Conservation (phyloP, 1,140 invertebrate species). For the Dreissena polymorpha region DNA sequence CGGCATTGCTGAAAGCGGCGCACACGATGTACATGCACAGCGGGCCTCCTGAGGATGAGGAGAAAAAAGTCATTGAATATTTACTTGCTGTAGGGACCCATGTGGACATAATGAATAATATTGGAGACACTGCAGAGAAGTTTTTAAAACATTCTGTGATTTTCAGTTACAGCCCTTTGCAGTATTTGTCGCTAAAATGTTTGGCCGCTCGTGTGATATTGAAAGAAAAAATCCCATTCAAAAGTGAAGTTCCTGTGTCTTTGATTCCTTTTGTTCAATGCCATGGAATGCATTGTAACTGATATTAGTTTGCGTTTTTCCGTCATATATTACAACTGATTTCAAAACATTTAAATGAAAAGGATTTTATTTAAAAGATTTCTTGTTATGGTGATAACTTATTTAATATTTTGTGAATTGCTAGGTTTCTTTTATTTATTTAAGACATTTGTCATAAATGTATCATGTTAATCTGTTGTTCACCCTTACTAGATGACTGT, state of each 20-base stretch:
- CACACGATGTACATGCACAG: conserved; percentile 56
- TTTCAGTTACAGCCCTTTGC: conserved; percentile 84
- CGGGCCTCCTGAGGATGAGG: conserved; percentile 80
- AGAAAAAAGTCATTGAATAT: conserved; percentile 87
- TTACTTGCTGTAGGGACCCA: conserved; percentile 87
- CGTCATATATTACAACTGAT: no score
- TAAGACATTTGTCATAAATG: no score
- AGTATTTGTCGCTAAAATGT: conserved; percentile 88
- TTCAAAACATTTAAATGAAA: no score
- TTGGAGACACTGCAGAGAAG: conserved; percentile 85
- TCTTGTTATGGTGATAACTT: no score
- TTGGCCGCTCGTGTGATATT: conserved; percentile 89
- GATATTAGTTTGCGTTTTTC: no score
- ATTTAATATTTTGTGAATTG: no score
- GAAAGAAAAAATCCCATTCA: conserved; percentile 84
- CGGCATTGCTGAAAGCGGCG: conserved; percentile 60
- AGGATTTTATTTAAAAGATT: no score
- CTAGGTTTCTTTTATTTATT: no score
- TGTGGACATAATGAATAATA: conserved; percentile 86
- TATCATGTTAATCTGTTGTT: no score
- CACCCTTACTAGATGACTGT: no score
- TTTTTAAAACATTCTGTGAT: conserved; percentile 85
- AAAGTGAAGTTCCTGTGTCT: conserved; percentile 85
- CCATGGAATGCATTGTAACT: conserved; percentile 78
- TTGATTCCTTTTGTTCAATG: conserved; percentile 89